phyloP scores from a whole-genome alignment of 2,113 vertebrate genomes.

The Sander lucioperca region DNA sequence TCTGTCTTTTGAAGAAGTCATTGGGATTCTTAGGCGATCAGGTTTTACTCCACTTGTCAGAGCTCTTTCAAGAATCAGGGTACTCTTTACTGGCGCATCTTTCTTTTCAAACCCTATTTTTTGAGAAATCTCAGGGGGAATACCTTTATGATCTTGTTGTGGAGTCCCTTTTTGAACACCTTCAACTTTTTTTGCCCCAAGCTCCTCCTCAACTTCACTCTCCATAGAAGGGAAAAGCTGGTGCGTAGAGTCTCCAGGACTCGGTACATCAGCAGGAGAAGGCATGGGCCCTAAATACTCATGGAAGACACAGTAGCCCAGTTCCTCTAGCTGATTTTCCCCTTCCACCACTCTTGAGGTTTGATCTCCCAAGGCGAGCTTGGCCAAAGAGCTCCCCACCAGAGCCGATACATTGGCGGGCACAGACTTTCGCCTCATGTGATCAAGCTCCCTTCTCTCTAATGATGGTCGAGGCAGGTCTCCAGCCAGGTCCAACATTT shows the following conservation, averaged over 20 bases:
- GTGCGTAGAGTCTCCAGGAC: constrained; percentile 61
- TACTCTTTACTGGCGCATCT: constrained; percentile 58
- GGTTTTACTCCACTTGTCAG: constrained; percentile 75
- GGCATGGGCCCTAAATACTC: constrained; percentile 78
- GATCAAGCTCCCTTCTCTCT: constrained; percentile 57
- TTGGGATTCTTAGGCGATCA: constrained; percentile 76
- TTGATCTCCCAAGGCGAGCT: constrained; percentile 59
- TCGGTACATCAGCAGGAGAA: constrained; percentile 78
- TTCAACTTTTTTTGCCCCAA: constrained; percentile 18
- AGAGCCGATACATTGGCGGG: constrained; percentile 66
- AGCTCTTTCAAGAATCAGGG: constrained; percentile 72
- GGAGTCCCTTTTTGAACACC: constrained; percentile 30
- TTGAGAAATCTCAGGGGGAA: constrained; percentile 33
- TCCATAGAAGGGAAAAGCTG: constrained; percentile 64
- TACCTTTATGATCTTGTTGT: constrained; percentile 34
- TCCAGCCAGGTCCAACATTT: constrained; percentile 78
- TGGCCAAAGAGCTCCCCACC: constrained; percentile 65
- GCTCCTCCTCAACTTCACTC: constrained; percentile 48
- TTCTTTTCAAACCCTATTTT: constrained; percentile 62
- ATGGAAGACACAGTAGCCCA: constrained; percentile 74
- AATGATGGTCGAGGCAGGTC: constrained; percentile 51
- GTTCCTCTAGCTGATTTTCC: constrained; percentile 66
- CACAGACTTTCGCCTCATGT: constrained; percentile 72
- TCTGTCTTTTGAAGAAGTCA: constrained; percentile 68
- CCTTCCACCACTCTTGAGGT: constrained; percentile 20